phyloP scores from a whole-genome alignment of 2,888 invertebrate genomes.

The Colostygia pectinataria region DNA sequence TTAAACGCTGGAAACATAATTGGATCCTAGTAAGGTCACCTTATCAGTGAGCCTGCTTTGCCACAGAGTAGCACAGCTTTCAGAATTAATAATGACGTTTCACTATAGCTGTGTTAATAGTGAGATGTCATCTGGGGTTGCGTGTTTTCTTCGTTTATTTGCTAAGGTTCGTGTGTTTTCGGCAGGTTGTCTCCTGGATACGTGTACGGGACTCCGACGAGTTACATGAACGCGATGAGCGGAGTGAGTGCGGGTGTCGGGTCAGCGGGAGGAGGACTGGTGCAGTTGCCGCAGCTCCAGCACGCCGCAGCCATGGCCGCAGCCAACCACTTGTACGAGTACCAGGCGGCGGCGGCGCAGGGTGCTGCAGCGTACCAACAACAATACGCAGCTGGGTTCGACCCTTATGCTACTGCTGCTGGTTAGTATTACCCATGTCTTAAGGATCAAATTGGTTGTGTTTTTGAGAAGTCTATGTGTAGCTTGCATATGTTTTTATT shows the following conservation, averaged over 20 bases:
- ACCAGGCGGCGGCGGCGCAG: constrained; percentile 90
- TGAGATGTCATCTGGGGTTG: constrained; percentile 27
- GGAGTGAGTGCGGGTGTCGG: constrained; percentile 75
- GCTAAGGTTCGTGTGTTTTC: constrained; percentile 26
- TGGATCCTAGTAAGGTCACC: too few relatives aligned
- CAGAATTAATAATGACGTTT: constrained; percentile 25
- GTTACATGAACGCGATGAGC: constrained; percentile 90
- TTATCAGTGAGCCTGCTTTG: too few relatives aligned
- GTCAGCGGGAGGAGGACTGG: constrained; percentile 86
- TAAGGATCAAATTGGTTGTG: too few relatives aligned
- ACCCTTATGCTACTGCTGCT: constrained; percentile 89
- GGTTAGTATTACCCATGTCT: constrained; percentile 83
- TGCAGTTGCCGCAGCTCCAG: constrained; percentile 87
- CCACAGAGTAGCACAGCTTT: too few relatives aligned
- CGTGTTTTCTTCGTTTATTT: constrained; percentile 1
- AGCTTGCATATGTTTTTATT: too few relatives aligned
- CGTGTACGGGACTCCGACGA: constrained; percentile 88
- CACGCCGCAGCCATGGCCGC: constrained; percentile 91
- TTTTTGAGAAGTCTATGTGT: too few relatives aligned
- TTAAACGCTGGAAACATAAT: too few relatives aligned
- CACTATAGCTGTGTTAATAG: constrained; percentile 19
- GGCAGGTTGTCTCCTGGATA: constrained; percentile 85
- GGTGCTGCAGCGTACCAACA: constrained; percentile 87
- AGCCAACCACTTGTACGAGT: constrained; percentile 92
- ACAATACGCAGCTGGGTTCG: constrained; percentile 89